phyloP scores from a whole-genome alignment of 2,888 invertebrate species.

The Hemistola chrysoprasaria region DNA sequence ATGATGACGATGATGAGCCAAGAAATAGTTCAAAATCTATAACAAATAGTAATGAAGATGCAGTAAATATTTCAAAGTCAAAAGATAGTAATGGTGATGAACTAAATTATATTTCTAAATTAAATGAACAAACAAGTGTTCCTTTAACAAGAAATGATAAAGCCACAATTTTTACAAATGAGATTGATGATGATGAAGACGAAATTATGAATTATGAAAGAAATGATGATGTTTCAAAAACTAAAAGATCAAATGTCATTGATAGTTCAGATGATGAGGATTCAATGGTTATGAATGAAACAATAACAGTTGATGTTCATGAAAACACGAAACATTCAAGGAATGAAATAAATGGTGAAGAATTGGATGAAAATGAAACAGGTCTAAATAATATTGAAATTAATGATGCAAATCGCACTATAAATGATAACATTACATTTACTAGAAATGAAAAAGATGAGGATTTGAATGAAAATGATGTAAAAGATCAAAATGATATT shows the following conservation, averaged over 20 bases:
- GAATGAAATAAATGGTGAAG: conserved; percentile 13
- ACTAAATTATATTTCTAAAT: no score
- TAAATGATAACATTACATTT: no score
- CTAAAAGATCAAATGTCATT: conserved; percentile 11
- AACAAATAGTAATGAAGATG: no score
- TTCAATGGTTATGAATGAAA: conserved; percentile 32
- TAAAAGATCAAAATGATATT: conserved; percentile 1
- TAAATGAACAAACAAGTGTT: no score
- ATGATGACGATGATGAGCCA: no score
- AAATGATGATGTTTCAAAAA: conserved; percentile 3
- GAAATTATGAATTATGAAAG: conserved; percentile 1
- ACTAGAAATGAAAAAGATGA: conserved; percentile 13
- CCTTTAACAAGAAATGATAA: neutral
- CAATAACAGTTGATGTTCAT: conserved; percentile 39
- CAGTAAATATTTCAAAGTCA: neutral
- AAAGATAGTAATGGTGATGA: neutral
- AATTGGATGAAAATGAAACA: conserved; percentile 8
- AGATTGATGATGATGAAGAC: neutral
- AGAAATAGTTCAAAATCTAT: no score
- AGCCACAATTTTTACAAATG: neutral
- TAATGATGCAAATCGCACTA: no score
- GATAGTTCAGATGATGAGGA: conserved; percentile 43
- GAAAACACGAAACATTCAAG: no score
- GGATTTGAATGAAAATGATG: neutral
- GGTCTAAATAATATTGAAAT: neutral